phyloP scores from a whole-genome alignment of 2,797 vertebrate species.

The Limnodromus scolopaceus region DNA sequence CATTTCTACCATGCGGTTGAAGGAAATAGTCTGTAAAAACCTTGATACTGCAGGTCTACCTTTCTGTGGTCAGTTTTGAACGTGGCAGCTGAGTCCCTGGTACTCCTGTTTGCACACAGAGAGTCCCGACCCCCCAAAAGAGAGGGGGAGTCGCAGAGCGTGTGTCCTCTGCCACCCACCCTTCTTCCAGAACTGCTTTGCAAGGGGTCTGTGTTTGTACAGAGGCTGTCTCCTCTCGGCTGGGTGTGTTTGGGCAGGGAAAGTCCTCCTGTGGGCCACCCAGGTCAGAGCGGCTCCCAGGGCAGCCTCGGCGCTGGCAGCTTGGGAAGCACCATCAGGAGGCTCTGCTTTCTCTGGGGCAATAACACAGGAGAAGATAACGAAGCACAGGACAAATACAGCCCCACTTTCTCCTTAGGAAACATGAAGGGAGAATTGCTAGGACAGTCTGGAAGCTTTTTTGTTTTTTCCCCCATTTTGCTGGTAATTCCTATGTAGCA shows the following conservation, averaged over 20 bases:
- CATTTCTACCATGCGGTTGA: not conserved
- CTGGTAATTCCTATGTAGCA: not conserved
- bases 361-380: not conserved
- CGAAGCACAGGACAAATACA: not conserved
- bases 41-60: not conserved
- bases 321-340: fast-evolving
- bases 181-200: not conserved
- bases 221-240: too few species aligned
- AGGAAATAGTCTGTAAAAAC: not conserved
- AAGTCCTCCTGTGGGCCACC: fast-evolving
- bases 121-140: fast-evolving
- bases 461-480: not conserved
- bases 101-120: fast-evolving
- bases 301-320: fast-evolving
- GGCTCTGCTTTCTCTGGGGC: fast-evolving
- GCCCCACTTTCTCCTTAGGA: not conserved
- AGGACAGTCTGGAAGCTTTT: not conserved
- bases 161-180: fast-evolving
- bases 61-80: not conserved
- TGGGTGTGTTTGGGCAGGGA: not conserved
- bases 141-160: fast-evolving
- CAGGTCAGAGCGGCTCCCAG: fast-evolving
- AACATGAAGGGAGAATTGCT: not conserved
- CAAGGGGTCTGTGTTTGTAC: not conserved
- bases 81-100: fast-evolving